phyloP scores from a whole-genome alignment of 2,888 invertebrate species.

The Parnassius glacialis region DNA sequence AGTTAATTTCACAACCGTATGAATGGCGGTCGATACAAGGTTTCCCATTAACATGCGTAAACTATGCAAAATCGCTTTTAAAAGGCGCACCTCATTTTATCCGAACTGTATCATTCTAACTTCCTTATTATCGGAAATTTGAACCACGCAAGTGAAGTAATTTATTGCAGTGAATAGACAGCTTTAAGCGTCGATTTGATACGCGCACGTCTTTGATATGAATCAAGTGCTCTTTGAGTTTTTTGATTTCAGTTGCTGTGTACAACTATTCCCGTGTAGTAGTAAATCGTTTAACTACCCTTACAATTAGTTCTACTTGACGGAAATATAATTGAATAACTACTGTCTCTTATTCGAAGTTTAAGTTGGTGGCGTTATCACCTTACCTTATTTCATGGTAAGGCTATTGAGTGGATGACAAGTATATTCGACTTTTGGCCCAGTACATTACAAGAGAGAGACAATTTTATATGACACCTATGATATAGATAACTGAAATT shows the following conservation, averaged over 20 bases:
- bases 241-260: conserved; percentile 31
- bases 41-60: conserved; percentile 41
- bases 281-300: conserved; percentile 24
- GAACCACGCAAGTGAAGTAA: not conserved
- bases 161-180: conserved; percentile 33
- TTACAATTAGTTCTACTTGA: conserved; percentile 11
- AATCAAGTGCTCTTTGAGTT: conserved; percentile 31
- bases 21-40: conserved; percentile 42
- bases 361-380: too few relatives aligned
- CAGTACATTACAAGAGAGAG: too few relatives aligned
- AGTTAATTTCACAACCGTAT: conserved; percentile 16
- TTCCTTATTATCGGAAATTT: conserved; percentile 55
- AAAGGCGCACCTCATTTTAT: conserved; percentile 29
- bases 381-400: too few relatives aligned
- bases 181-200: conserved; percentile 43
- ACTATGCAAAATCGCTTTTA: conserved; percentile 39
- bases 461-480: too few relatives aligned
- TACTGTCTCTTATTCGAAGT: not conserved
- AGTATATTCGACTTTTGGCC: too few relatives aligned
- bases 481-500: too few relatives aligned
- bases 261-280: conserved; percentile 28
- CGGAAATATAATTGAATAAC: conserved; percentile 3
- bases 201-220: conserved; percentile 38
- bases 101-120: conserved; percentile 49
- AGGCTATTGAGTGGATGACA: too few relatives aligned